Evolutionary conservation across 2,797 vertebrate genomes (phyloP).

Genomic region (Rhinella marina): DNA sequence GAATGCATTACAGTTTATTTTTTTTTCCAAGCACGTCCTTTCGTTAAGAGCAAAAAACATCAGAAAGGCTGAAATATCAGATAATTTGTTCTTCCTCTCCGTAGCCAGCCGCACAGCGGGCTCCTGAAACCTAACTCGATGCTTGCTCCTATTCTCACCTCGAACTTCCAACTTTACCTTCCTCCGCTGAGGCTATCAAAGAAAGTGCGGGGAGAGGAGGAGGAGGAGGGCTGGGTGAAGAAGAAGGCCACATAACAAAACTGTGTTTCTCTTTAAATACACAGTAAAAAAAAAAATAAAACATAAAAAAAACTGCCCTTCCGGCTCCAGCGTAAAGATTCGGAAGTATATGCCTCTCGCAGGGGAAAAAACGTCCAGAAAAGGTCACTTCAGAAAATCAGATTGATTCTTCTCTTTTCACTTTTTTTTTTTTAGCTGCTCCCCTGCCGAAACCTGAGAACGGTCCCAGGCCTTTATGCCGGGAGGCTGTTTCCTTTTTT

Average conservation of each 20-base stretch:
- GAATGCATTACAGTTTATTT: slow-evolving; percentile 6
- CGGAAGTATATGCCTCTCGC: slow-evolving; percentile 72
- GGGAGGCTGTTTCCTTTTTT: slow-evolving; percentile 76
- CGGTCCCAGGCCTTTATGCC: slow-evolving; percentile 77
- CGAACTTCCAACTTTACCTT: slow-evolving; percentile 69
- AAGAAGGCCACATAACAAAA: slow-evolving; percentile 67
- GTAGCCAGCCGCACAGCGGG: slow-evolving; percentile 55
- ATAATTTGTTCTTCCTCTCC: slow-evolving; percentile 55
- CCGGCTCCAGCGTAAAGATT: slow-evolving; percentile 74
- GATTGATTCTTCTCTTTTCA: slow-evolving; percentile 81
- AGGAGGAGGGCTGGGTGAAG: slow-evolving; percentile 13
- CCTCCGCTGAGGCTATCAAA: slow-evolving; percentile 65
- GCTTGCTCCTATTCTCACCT: slow-evolving; percentile 70
- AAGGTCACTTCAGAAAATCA: slow-evolving; percentile 83
- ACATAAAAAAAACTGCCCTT: slow-evolving; percentile 70
- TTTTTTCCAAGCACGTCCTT: slow-evolving; percentile 14
- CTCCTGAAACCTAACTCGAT: slow-evolving; percentile 62
- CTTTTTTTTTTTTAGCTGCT: slow-evolving; percentile 63
- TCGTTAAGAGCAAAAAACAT: slow-evolving; percentile 20
- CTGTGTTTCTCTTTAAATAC: slow-evolving; percentile 76
- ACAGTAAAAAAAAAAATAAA: slow-evolving; percentile 44
- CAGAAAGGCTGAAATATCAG: slow-evolving; percentile 47
- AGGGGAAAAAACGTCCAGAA: slow-evolving; percentile 67
- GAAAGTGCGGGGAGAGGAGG: slow-evolving; percentile 47
- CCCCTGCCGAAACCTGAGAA: slow-evolving; percentile 87